Percentiles rank a stretch among this genome's conserved stretches.
These are phyloP conservation scores for Cataglyphis albicans DNA, from an alignment of 2,888 invertebrate species.

Conservation along the genomic window DNA sequence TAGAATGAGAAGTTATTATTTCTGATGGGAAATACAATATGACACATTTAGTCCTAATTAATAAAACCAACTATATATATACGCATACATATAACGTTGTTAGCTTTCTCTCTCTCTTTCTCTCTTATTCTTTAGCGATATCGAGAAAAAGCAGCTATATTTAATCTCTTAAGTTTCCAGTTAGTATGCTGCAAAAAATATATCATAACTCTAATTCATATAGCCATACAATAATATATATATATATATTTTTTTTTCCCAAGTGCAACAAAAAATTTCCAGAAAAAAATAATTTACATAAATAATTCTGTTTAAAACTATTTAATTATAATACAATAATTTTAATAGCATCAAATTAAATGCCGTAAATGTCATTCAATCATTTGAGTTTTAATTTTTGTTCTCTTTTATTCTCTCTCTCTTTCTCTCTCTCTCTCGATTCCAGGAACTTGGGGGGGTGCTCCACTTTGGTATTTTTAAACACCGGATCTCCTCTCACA, in stretches of 20 bases:
- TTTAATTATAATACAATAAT: neutral
- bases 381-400: neutral
- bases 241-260: neutral
- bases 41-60: neutral
- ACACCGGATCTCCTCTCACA: slow-evolving; percentile 64
- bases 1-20: neutral
- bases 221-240: neutral
- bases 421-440: slow-evolving; percentile 43
- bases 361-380: neutral
- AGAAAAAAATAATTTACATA: neutral
- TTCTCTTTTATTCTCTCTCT: neutral
- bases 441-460: slow-evolving; percentile 72
- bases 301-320: neutral
- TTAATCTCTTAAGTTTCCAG: neutral
- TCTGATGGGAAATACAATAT: neutral
- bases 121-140: neutral
- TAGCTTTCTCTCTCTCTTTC: neutral
- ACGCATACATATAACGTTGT: neutral
- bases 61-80: neutral
- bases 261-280: neutral
- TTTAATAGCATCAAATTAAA: neutral
- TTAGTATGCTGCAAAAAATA: neutral
- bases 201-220: neutral
- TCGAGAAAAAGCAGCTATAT: no score
- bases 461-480: slow-evolving; percentile 83